phyloP scores from a whole-genome alignment of 2,888 invertebrate genomes.

The Cryptocheilus praepositus region DNA sequence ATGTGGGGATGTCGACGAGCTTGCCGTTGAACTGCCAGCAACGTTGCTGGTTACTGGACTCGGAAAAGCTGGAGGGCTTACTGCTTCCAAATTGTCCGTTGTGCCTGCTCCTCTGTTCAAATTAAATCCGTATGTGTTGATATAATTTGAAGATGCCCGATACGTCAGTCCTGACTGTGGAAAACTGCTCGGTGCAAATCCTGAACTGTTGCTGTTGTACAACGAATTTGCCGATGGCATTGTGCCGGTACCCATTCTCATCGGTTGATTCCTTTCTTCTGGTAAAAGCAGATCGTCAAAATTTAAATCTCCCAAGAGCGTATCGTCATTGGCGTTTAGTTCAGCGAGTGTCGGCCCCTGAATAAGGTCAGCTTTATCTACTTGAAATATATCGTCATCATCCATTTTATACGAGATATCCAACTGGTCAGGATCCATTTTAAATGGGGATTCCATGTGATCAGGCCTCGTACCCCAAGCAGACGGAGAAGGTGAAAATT shows the following conservation, averaged over 20 bases:
- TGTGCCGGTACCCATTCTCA: constrained; percentile 52
- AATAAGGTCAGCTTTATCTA: constrained; percentile 90
- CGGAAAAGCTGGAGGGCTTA: constrained; percentile 70
- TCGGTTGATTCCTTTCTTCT: constrained; percentile 77
- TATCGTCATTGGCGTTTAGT: constrained; percentile 90
- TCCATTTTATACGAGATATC: constrained; percentile 84
- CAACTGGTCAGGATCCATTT: constrained; percentile 65
- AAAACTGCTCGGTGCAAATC: constrained; percentile 69
- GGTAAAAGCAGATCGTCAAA: constrained; percentile 89
- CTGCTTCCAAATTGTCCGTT: constrained; percentile 68
- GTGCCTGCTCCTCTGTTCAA: constrained; percentile 60
- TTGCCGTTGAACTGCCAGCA: constrained; percentile 71
- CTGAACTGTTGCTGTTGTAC: constrained; percentile 47
- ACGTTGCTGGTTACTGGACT: constrained; percentile 70
- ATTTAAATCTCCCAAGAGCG: constrained; percentile 87
- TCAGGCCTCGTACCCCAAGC: constrained; percentile 77
- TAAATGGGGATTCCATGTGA: constrained; percentile 63
- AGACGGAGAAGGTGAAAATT: constrained; percentile 71
- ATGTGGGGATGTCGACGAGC: constrained; percentile 72
- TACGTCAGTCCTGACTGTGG: constrained; percentile 65
- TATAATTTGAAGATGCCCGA: constrained; percentile 58
- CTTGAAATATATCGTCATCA: constrained; percentile 92
- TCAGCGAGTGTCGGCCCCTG: constrained; percentile 90
- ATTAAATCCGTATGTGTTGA: constrained; percentile 58
- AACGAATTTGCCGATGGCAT: constrained; percentile 49